phyloP scores from a whole-genome alignment of 2,888 invertebrate species.

The Calliopum simillimum region DNA sequence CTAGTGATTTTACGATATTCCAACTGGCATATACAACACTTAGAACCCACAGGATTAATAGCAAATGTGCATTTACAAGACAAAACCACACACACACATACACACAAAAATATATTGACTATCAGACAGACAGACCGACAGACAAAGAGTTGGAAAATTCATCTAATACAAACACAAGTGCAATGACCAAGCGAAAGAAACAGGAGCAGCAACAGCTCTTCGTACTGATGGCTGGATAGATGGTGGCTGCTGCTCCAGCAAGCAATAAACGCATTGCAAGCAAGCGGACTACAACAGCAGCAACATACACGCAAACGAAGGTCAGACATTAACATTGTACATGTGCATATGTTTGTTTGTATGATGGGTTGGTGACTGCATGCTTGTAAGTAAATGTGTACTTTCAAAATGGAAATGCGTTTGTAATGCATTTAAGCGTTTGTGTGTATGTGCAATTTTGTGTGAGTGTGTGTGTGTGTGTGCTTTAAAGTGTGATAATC shows the following conservation, averaged over 20 bases:
- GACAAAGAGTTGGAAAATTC: too few relatives aligned
- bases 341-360: too few relatives aligned
- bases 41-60: conserved; percentile 33
- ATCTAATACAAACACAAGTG: conserved; percentile 7
- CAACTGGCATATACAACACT: not conserved
- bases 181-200: conserved; percentile 18
- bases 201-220: not conserved
- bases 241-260: not conserved
- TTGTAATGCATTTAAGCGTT: not conserved
- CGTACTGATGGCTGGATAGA: too few relatives aligned
- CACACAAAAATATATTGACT: conserved; percentile 7
- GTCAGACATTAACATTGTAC: conserved; percentile 28
- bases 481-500: conserved; percentile 30
- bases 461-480: conserved; percentile 19
- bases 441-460: not conserved
- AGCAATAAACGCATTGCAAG: not conserved
- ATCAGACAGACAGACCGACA: conserved; percentile 1
- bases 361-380: too few relatives aligned
- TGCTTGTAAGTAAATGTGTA: too few relatives aligned
- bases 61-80: conserved; percentile 15
- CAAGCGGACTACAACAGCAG: not conserved
- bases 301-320: conserved; percentile 27
- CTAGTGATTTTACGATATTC: too few relatives aligned
- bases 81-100: conserved; percentile 10
- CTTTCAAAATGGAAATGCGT: not conserved